Percentiles rank a stretch among this genome's conserved stretches.
phyloP scores from a whole-genome alignment of 2,888 invertebrate genomes.

The Pristionchus mayeri region DNA sequence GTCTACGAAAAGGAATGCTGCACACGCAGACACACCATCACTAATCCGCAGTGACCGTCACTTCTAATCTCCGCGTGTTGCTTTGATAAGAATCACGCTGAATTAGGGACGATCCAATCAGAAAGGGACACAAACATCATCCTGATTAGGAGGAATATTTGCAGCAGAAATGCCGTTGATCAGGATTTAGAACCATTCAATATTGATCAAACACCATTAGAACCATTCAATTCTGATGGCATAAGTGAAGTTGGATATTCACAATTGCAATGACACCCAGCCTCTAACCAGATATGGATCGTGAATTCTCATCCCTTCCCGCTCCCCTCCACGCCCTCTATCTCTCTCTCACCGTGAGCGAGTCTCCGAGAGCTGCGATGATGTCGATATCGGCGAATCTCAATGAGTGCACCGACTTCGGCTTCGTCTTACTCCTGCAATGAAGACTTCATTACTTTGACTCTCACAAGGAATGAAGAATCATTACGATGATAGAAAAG shows the following conservation, averaged over 20 bases:
- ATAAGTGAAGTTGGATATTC: too few relatives aligned
- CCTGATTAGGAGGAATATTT: neutral
- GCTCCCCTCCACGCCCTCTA: neutral
- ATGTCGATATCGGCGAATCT: conserved; percentile 65
- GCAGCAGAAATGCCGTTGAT: too few relatives aligned
- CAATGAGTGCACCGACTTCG: conserved; percentile 60
- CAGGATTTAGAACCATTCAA: too few relatives aligned
- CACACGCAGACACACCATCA: neutral
- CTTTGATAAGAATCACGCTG: neutral
- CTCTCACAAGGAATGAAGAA: too few relatives aligned
- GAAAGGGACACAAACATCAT: neutral
- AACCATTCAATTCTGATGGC: too few relatives aligned
- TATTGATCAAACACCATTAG: too few relatives aligned
- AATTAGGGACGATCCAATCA: neutral
- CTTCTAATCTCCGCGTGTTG: neutral
- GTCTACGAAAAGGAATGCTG: neutral
- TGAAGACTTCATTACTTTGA: neutral
- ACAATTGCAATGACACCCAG: too few relatives aligned
- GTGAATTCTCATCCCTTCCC: too few relatives aligned
- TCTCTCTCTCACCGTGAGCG: conserved; percentile 61
- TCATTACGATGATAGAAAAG: too few relatives aligned
- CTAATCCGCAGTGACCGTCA: neutral
- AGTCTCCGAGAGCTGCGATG: conserved; percentile 67
- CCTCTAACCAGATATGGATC: too few relatives aligned
- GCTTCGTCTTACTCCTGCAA: conserved; percentile 77